These are phyloP conservation scores for Temnothorax curvispinosus DNA, from an alignment of 1,140 invertebrate genomes.

Conservation along the genomic window DNA sequence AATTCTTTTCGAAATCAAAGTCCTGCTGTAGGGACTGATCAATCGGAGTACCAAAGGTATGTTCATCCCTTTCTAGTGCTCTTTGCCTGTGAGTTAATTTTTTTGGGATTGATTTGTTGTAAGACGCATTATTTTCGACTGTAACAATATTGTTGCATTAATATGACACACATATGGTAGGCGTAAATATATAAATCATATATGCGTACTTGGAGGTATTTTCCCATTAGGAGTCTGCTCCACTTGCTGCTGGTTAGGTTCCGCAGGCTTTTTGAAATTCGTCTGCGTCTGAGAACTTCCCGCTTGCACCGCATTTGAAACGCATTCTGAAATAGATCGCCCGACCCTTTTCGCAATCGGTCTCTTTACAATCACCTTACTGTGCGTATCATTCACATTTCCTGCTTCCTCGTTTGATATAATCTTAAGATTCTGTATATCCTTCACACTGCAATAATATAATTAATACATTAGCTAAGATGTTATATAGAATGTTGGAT, in stretches of 20 bases:
- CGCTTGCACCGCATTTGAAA: conserved; percentile 73
- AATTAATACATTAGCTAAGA: not conserved
- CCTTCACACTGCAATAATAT: conserved; percentile 86
- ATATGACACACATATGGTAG: not conserved
- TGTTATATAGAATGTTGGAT: not conserved
- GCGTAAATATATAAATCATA: not conserved
- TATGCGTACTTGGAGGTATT: conserved; percentile 81
- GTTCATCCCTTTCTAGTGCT: conserved; percentile 86
- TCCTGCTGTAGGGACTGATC: conserved; percentile 89
- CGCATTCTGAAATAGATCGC: conserved; percentile 85
- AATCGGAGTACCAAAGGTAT: conserved; percentile 88
- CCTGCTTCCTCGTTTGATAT: conserved; percentile 86
- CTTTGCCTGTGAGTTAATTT: conserved; percentile 80
- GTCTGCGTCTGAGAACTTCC: conserved; percentile 61
- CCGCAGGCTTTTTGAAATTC: conserved; percentile 76
- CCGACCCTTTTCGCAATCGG: conserved; percentile 86
- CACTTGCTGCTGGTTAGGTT: conserved; percentile 64
- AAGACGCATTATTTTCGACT: conserved; percentile 64
- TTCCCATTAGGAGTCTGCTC: conserved; percentile 81
- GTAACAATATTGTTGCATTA: conserved; percentile 44
- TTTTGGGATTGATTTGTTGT: conserved; percentile 74
- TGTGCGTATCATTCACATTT: conserved; percentile 78
- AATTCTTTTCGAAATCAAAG: conserved; percentile 97
- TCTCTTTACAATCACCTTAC: conserved; percentile 86
- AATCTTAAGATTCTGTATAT: conserved; percentile 88